Percentiles rank a stretch among this genome's conserved stretches.
phyloP scores from a whole-genome alignment of 2,888 invertebrate species.

The Hypena proboscidalis region DNA sequence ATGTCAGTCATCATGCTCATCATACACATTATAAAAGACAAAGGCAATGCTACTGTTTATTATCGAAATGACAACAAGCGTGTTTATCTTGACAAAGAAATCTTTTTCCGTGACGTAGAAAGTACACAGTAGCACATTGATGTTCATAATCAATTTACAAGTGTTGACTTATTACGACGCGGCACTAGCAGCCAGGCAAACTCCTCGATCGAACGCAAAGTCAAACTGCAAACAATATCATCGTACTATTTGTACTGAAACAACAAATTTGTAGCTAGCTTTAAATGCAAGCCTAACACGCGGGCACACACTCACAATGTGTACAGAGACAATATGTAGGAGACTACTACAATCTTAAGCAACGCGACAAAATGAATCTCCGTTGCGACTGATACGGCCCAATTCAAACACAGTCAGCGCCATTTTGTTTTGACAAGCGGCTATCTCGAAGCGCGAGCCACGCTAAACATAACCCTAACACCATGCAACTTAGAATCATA shows the following conservation, averaged over 20 bases:
- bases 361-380: constrained; percentile 85
- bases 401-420: constrained; percentile 84
- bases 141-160: constrained; percentile 75
- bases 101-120: constrained; percentile 10
- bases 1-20: too few relatives aligned
- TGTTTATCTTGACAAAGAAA: constrained; percentile 1
- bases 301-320: constrained; percentile 80
- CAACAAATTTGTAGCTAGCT: constrained; percentile 85
- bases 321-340: constrained; percentile 84
- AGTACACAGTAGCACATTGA: constrained; percentile 49
- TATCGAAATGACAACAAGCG: constrained; percentile 2
- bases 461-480: constrained; percentile 60
- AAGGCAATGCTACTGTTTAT: not conserved
- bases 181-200: constrained; percentile 70
- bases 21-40: too few relatives aligned
- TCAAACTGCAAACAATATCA: constrained; percentile 83
- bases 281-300: constrained; percentile 82
- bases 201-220: constrained; percentile 81
- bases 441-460: constrained; percentile 59
- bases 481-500: constrained; percentile 52
- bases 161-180: constrained; percentile 66
- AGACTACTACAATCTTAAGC: constrained; percentile 82
- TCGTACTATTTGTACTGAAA: constrained; percentile 83
- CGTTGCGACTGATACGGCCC: constrained; percentile 84
- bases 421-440: constrained; percentile 85